Percentiles rank a stretch among this genome's conserved stretches.
phyloP scores from a whole-genome alignment of 92 coral and sea anemone species.

The Palythoa grandiflora region DNA sequence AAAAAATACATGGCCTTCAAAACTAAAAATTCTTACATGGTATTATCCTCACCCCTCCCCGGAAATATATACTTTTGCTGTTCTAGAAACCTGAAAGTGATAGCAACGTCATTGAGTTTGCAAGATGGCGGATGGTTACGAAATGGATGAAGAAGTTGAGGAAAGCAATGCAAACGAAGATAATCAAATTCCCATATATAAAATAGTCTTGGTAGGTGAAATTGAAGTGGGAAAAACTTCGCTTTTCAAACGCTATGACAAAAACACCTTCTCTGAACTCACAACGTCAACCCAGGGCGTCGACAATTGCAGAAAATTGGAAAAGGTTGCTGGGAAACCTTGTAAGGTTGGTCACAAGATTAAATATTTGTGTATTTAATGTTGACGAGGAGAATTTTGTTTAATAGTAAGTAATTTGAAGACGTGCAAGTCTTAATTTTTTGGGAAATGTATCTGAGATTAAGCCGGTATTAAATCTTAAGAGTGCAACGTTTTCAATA shows the following conservation, averaged over 20 bases:
- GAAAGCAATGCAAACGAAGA: neutral
- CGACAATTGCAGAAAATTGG: slow-evolving; percentile 72
- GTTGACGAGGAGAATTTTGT: neutral
- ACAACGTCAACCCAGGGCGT: slow-evolving; percentile 75
- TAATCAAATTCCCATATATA: slow-evolving; percentile 69
- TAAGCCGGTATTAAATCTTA: neutral
- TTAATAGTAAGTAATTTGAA: neutral
- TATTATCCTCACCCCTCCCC: neutral
- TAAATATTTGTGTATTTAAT: neutral
- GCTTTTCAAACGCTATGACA: slow-evolving; percentile 81
- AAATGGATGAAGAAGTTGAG: neutral
- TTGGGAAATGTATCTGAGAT: neutral
- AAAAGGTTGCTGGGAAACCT: slow-evolving; percentile 56
- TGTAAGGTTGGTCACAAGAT: slow-evolving; percentile 64
- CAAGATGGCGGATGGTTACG: slow-evolving; percentile 37
- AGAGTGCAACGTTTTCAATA: too few species aligned
- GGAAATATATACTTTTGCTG: neutral
- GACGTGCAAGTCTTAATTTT: neutral
- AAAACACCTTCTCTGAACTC: slow-evolving; percentile 66
- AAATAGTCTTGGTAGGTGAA: slow-evolving; percentile 89
- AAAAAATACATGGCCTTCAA: neutral
- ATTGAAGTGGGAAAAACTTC: slow-evolving; percentile 94
- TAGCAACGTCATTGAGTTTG: neutral
- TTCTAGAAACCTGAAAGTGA: neutral
- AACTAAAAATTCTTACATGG: neutral